phyloP scores from a whole-genome alignment of 2,888 invertebrate genomes.

The Cheilosia variabilis region DNA sequence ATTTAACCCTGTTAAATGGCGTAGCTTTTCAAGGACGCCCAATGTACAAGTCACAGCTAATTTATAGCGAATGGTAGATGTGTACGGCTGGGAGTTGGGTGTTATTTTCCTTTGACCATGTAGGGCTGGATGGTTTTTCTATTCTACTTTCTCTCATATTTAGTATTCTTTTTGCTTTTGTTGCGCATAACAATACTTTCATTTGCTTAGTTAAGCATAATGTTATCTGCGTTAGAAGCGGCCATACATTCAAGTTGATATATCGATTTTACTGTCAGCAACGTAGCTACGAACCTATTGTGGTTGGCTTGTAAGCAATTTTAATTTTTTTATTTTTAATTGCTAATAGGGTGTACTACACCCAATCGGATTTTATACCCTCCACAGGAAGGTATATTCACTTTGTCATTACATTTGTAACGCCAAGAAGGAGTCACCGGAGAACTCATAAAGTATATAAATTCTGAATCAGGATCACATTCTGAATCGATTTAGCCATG shows the following conservation, averaged over 20 bases:
- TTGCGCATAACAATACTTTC: slow-evolving; percentile 32
- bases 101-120: slow-evolving; percentile 31
- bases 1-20: background rate
- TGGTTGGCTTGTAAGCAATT: too few species aligned
- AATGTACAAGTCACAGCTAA: background rate
- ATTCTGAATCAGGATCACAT: too few species aligned
- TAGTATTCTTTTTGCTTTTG: background rate
- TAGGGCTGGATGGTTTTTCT: slow-evolving; percentile 1
- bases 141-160: background rate
- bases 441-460: too few species aligned
- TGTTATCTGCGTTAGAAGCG: slow-evolving; percentile 45
- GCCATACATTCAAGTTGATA: slow-evolving; percentile 29
- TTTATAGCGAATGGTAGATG: background rate
- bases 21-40: slow-evolving; percentile 15
- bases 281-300: background rate
- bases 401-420: too few species aligned
- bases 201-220: slow-evolving; percentile 65
- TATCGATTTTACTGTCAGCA: slow-evolving; percentile 49
- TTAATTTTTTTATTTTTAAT: too few species aligned
- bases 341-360: too few species aligned
- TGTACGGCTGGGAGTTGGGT: background rate
- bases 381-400: too few species aligned
- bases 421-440: too few species aligned
- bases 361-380: too few species aligned
- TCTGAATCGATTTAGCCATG: too few species aligned